Conservation (phyloP, 64 coral and sea anemone genomes). For the Catalaphyllia jardinei region DNA sequence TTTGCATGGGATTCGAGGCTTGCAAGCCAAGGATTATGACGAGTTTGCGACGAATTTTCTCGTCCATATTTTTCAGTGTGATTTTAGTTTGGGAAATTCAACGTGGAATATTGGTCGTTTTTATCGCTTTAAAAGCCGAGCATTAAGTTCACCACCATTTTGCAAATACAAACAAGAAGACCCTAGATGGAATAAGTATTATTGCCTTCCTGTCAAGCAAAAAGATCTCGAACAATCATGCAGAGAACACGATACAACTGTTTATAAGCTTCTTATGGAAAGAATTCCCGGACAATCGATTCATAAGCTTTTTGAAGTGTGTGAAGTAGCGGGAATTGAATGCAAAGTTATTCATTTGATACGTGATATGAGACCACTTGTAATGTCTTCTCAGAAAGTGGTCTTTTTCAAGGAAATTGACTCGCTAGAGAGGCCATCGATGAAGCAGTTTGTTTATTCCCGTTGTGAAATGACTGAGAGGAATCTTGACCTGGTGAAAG, state of each 20-base stretch:
- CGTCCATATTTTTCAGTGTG: constrained; percentile 9
- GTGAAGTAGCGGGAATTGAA: constrained; percentile 8
- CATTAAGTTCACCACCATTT: constrained; percentile 20
- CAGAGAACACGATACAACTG: neutral
- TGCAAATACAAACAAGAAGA: constrained; percentile 5
- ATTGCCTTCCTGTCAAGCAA: neutral
- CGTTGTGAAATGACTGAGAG: constrained; percentile 30
- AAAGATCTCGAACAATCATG: constrained; percentile 21
- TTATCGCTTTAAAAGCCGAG: constrained; percentile 20
- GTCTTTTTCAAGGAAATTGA: constrained; percentile 22
- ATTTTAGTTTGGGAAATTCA: constrained; percentile 11
- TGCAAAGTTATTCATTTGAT: constrained; percentile 32
- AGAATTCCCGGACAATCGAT: constrained; percentile 19
- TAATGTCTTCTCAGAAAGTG: constrained; percentile 13
- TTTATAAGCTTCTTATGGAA: constrained; percentile 28
- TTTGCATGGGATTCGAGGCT: neutral
- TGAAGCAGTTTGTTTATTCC: constrained; percentile 20
- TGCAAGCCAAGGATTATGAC: neutral
- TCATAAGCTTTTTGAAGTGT: constrained; percentile 11
- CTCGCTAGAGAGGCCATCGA: neutral
- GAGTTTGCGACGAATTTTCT: neutral
- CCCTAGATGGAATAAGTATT: neutral
- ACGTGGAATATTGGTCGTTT: neutral
- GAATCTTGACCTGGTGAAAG: constrained; percentile 2
- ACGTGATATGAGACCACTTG: constrained; percentile 27